Evolutionary conservation across 2,113 vertebrate species (phyloP).

Genomic region (Eudyptes chrysolophus): DNA sequence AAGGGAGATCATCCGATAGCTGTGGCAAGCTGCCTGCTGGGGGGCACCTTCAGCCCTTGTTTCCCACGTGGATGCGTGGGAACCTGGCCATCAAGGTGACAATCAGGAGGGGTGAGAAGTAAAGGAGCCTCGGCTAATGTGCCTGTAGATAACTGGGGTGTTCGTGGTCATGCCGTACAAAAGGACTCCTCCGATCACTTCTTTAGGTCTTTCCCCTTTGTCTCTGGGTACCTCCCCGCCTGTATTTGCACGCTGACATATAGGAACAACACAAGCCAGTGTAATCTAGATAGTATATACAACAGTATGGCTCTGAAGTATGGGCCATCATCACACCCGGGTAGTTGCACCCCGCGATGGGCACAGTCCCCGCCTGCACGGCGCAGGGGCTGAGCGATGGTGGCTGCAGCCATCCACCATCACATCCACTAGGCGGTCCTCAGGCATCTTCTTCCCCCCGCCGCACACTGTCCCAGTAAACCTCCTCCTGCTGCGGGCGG

Average conservation of each 20-base stretch:
- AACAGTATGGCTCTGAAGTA: background rate
- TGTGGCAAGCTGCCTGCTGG: constrained; percentile 42
- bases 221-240: background rate
- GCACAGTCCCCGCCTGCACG: fast-evolving
- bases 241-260: background rate
- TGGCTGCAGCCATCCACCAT: background rate
- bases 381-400: fast-evolving
- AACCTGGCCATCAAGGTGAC: constrained; percentile 57
- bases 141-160: constrained; percentile 30
- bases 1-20: constrained; percentile 54
- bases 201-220: background rate
- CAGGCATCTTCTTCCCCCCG: fast-evolving
- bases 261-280: background rate
- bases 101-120: constrained; percentile 16
- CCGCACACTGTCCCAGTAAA: background rate
- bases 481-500: fast-evolving
- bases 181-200: background rate
- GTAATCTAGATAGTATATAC: background rate
- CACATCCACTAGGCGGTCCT: background rate
- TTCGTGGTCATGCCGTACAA: constrained; percentile 13
- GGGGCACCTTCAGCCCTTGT: constrained; percentile 48
- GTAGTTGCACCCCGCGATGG: background rate
- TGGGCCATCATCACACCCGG: background rate
- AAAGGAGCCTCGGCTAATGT: constrained; percentile 30
- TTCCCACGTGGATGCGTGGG: background rate